A percentile compares a stretch with the other conserved stretches of the same genome.
These are phyloP conservation scores for Siniperca knerii DNA, from an alignment of 2,113 vertebrate genomes.

Conservation along the genomic window DNA sequence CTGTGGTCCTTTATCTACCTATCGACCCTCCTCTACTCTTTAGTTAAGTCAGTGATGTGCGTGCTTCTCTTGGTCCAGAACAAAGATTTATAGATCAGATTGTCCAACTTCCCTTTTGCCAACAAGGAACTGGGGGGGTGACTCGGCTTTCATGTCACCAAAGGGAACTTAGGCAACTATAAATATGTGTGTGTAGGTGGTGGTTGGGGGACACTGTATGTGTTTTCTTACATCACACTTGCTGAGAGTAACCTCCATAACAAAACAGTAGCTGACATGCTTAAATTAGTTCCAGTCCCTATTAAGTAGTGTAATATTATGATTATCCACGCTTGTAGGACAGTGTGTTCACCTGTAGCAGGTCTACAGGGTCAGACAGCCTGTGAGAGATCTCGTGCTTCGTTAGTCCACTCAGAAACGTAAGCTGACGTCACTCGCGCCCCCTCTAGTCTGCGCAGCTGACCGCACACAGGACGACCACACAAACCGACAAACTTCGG, in stretches of 20 bases:
- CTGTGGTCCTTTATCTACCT: neutral
- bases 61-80: neutral
- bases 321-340: neutral
- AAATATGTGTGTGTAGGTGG: neutral
- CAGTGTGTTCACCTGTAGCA: conserved; percentile 33
- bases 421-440: conserved; percentile 70
- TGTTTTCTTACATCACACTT: neutral
- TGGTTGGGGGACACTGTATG: neutral
- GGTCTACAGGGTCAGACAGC: conserved; percentile 6
- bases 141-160: neutral
- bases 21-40: neutral
- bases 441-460: conserved; percentile 45
- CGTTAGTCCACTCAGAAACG: conserved; percentile 33
- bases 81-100: neutral
- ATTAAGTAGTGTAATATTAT: too few relatives aligned
- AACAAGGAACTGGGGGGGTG: conserved; percentile 13
- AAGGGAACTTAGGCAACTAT: neutral
- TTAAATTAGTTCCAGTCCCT: accelerated
- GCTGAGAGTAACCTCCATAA: neutral
- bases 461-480: neutral
- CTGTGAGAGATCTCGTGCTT: conserved; percentile 21
- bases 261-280: neutral
- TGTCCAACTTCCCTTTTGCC: conserved; percentile 37
- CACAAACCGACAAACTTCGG: conserved; percentile 7
- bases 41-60: too few relatives aligned